Conservation (phyloP, 1,140 invertebrate genomes). For the Protaetia brevitarsis region DNA sequence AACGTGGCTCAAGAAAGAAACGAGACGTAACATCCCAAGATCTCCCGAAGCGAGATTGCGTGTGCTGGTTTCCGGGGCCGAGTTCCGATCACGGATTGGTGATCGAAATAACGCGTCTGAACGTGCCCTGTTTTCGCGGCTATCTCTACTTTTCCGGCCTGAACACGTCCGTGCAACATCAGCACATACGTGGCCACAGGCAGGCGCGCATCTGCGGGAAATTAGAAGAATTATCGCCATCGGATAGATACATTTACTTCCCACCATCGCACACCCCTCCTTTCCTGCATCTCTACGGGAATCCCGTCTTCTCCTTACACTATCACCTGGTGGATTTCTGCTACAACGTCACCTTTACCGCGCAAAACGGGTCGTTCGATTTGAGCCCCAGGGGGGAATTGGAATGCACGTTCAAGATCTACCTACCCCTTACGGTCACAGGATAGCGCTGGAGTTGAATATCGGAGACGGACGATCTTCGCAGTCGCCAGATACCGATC, state of each 20-base stretch:
- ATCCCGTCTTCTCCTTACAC: constrained; percentile 58
- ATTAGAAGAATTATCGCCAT: constrained; percentile 57
- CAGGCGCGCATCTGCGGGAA: constrained; percentile 56
- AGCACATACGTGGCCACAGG: constrained; percentile 34
- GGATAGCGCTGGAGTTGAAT: constrained; percentile 55
- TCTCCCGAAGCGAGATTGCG: constrained; percentile 45
- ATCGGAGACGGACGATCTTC: constrained; percentile 48
- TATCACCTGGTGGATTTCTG: constrained; percentile 64
- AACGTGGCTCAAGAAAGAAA: constrained; percentile 40
- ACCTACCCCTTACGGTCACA: constrained; percentile 62
- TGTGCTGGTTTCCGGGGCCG: constrained; percentile 48
- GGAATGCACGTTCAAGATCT: constrained; percentile 61
- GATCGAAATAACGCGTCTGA: constrained; percentile 58
- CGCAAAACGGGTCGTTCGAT: constrained; percentile 58
- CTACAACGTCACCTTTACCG: constrained; percentile 59
- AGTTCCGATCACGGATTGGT: constrained; percentile 52
- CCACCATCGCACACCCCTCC: constrained; percentile 49
- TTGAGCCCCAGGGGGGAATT: constrained; percentile 53
- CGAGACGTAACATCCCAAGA: constrained; percentile 40
- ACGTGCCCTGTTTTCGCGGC: constrained; percentile 60
- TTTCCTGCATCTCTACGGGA: constrained; percentile 53
- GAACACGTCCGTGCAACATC: constrained; percentile 35
- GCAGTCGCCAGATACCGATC: constrained; percentile 31
- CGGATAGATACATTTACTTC: constrained; percentile 56
- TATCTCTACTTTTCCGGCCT: constrained; percentile 53